These are phyloP conservation scores for Esox masquinongy DNA, from an alignment of 2,797 vertebrate genomes.

Conservation along the genomic window DNA sequence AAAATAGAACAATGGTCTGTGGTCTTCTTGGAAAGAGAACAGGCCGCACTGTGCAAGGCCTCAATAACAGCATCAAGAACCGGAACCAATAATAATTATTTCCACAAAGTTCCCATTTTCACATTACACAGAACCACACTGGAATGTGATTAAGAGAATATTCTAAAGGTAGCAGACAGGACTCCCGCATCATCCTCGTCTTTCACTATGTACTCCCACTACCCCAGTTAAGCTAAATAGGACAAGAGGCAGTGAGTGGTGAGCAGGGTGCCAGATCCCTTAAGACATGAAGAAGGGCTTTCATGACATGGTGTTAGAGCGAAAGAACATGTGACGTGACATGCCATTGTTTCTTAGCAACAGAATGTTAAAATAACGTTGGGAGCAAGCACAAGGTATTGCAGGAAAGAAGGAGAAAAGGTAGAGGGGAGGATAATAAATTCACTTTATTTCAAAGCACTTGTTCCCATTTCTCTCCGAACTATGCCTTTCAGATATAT, in stretches of 20 bases:
- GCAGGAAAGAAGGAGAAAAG: neutral
- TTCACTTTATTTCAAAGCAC: conserved; percentile 12
- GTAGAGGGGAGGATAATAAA: neutral
- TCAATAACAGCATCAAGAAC: neutral
- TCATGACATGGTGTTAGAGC: conserved; percentile 11
- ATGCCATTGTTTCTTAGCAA: conserved; percentile 12
- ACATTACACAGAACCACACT: neutral
- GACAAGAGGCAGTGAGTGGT: conserved; percentile 21
- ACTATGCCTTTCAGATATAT: conserved; percentile 34
- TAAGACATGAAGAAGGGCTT: conserved; percentile 30
- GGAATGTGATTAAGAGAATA: conserved; percentile 48
- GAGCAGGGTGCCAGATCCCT: conserved; percentile 2
- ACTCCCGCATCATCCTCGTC: conserved; percentile 29
- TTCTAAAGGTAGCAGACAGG: conserved; percentile 40
- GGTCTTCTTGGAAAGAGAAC: neutral
- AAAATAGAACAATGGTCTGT: neutral
- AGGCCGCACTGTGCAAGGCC: neutral
- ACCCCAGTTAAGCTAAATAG: conserved; percentile 23
- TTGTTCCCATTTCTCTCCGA: conserved; percentile 31
- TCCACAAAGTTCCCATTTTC: neutral
- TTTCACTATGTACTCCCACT: conserved; percentile 21
- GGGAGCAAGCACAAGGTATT: conserved; percentile 3
- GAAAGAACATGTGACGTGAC: neutral
- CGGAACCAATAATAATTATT: neutral
- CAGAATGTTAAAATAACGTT: conserved; percentile 18